phyloP scores from a whole-genome alignment of 2,797 vertebrate genomes.

The Babyrousa celebensis region DNA sequence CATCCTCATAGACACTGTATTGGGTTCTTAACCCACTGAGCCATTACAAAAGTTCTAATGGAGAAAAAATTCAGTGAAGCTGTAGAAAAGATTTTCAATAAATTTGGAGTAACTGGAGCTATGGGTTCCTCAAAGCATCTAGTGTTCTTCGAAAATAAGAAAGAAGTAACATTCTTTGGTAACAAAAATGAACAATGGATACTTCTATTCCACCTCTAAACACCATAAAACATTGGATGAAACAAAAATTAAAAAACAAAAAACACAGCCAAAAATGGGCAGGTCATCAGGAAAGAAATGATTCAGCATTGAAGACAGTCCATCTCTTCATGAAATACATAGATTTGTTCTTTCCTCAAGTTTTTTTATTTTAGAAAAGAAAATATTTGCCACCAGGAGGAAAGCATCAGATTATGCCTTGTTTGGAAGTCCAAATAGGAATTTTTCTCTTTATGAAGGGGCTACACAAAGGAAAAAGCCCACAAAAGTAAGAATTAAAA shows the following conservation, averaged over 20 bases:
- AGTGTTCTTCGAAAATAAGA: neutral
- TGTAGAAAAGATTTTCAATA: neutral
- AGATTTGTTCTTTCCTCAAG: neutral
- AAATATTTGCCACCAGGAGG: neutral
- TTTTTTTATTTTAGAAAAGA: slow-evolving; percentile 27
- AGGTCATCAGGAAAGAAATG: neutral
- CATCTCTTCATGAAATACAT: neutral
- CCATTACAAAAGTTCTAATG: neutral
- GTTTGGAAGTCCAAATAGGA: accelerated
- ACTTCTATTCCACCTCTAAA: neutral
- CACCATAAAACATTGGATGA: neutral
- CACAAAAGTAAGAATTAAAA: neutral
- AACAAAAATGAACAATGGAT: neutral
- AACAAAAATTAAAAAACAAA: neutral
- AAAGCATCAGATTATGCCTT: neutral
- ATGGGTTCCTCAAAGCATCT: neutral
- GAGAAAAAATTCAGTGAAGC: neutral
- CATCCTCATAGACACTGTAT: no score
- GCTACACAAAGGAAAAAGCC: neutral
- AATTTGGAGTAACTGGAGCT: neutral
- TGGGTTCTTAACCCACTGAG: no score
- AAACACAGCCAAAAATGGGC: neutral
- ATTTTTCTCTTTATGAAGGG: neutral
- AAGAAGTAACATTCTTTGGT: neutral
- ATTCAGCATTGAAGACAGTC: neutral